Base-by-base conservation (phyloP, 2,888 invertebrate species). In the Molanna angustata region DNA sequence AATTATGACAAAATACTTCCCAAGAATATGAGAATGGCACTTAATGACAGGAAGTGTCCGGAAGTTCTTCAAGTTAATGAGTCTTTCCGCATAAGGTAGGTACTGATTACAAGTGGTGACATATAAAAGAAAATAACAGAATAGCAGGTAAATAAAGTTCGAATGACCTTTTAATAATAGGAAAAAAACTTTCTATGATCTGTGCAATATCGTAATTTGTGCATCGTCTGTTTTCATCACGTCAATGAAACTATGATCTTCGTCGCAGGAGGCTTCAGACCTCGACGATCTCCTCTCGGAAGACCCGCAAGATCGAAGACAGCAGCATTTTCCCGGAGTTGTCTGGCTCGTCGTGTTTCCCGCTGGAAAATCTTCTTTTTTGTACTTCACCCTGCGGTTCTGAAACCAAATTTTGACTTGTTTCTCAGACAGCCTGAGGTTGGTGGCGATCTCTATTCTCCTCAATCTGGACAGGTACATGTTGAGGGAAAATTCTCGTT, bases 401-500 rank as follows among this genome's bases (percentile, higher is more conserved):
- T 95, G 93, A 71, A 95, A 95, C 95, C 94, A 92, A 61, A 91
- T 91, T 69, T 91, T 95, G 59, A 95, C 94, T 74, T 95, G 95
- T 66, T 95, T 96, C 70, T 96, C 96, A 0, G 92, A 92, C 1
- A 96, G 72, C 45, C 89, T 83, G 55, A 95, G 71, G 60, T 88
- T 85, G 20, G 91, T 93, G 2, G 96, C 95, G 49, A 96, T 95
- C 71, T 96, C 94, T 60, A 96, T 95, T 52, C 95, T 78, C 46
- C 95, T 79, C 60, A 95, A 70, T 35, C 95, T 79, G 0, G 94
- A 93, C 27, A 96, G 73, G 66, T 96, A 96, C 85, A 93, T 94
- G 67, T 94, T 95, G 62, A 85, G 72, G 0, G 90, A 79, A 69
- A 95, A 96, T 67, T 94, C 95, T 46, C 93, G 74, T 69, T 95